Conservation (phyloP, 2,797 vertebrate species). For the Gymnothorax javanicus region DNA sequence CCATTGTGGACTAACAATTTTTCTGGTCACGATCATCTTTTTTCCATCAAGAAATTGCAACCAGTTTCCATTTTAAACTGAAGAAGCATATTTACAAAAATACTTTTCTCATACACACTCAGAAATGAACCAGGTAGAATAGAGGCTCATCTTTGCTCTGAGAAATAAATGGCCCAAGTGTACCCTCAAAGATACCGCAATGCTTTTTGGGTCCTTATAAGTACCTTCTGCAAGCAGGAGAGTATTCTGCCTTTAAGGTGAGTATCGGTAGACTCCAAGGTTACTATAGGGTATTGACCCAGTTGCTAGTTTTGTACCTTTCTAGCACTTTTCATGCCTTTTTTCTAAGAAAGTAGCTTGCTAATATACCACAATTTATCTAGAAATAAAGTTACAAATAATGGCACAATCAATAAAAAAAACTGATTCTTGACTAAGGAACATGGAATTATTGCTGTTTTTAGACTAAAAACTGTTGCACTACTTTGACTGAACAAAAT, state of each 20-base stretch:
- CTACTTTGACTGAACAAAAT: background rate
- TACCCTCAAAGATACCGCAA: no score
- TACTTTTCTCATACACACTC: background rate
- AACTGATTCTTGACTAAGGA: background rate
- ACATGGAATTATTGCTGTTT: background rate
- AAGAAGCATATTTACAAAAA: background rate
- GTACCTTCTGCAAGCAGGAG: no score
- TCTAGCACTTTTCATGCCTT: no score
- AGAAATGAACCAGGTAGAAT: no score
- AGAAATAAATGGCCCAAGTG: no score
- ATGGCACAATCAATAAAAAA: background rate
- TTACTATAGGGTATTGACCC: no score
- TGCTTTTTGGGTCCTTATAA: no score
- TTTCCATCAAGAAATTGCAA: background rate
- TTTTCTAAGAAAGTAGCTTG: background rate
- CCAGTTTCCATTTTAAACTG: background rate
- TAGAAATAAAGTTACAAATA: background rate
- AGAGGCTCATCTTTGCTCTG: no score
- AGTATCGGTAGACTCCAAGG: no score
- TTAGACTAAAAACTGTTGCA: background rate
- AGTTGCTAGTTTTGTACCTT: no score
- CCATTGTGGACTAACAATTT: background rate
- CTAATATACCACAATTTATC: background rate
- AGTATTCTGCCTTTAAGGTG: no score
- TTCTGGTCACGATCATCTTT: background rate